A percentile compares a stretch with the other conserved stretches of the same genome.
Conservation (phyloP, 2,888 invertebrate species). For the Orthonevra nobilis region DNA sequence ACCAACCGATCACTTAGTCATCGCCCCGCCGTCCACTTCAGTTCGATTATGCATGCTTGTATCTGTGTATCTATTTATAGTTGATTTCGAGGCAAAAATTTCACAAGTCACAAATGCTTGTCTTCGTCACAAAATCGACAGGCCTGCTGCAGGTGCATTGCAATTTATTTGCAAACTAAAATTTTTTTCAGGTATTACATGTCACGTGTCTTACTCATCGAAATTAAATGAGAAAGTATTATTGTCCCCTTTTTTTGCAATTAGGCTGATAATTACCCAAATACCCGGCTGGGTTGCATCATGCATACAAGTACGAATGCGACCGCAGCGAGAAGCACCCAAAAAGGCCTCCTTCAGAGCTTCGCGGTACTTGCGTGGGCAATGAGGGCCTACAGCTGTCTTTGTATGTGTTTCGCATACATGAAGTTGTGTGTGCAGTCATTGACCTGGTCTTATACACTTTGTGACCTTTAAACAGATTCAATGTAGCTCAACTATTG, state of each 20-base stretch:
- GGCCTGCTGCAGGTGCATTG: background rate
- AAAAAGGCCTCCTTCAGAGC: background rate
- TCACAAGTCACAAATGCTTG: constrained; percentile 7
- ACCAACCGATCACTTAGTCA: constrained; percentile 20
- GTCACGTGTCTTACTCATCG: constrained; percentile 7
- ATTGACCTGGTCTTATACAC: constrained; percentile 29
- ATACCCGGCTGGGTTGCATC: constrained; percentile 38
- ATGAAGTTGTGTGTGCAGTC: constrained; percentile 3
- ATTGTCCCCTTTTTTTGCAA: no score
- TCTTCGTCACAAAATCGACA: constrained; percentile 11
- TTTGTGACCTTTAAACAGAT: no score
- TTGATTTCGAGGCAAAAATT: constrained; percentile 11
- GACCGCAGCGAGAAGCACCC: no score
- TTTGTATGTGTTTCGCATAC: background rate
- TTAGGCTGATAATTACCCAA: constrained; percentile 14
- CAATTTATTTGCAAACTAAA: no score
- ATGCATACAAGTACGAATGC: no score
- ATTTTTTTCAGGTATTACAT: no score
- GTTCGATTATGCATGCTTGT: background rate
- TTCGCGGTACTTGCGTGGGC: constrained; percentile 5
- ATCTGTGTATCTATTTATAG: constrained; percentile 1
- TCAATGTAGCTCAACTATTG: no score
- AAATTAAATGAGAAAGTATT: background rate
- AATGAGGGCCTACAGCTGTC: background rate
- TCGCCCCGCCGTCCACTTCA: background rate